A percentile compares a stretch with the other conserved stretches of the same genome.
Conservation (phyloP, 2,797 vertebrate genomes). For the Gouania willdenowi region DNA sequence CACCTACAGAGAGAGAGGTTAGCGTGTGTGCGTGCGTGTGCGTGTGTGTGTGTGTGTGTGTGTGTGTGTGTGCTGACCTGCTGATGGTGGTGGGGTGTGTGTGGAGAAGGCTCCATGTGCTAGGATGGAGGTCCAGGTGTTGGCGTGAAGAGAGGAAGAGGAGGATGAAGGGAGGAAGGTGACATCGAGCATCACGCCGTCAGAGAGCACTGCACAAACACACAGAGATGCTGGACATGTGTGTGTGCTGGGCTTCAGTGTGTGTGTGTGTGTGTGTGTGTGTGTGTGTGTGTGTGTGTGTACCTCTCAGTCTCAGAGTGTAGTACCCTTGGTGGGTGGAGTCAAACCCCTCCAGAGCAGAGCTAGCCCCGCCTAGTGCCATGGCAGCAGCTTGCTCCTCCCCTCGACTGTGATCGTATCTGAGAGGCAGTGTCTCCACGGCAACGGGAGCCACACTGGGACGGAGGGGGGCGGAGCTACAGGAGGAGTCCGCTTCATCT, state of each 20-base stretch:
- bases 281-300: neutral
- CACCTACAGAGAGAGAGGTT: constrained; percentile 39
- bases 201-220: constrained; percentile 37
- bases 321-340: constrained; percentile 45
- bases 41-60: too few species aligned
- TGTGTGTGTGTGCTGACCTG: constrained; percentile 49
- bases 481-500: constrained; percentile 21
- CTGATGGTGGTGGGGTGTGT: constrained; percentile 61
- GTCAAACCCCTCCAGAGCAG: constrained; percentile 9
- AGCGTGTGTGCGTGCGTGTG: neutral
- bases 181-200: constrained; percentile 9
- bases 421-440: constrained; percentile 62
- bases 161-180: constrained; percentile 40
- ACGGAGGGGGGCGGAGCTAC: constrained; percentile 20
- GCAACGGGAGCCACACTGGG: constrained; percentile 21
- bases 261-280: neutral
- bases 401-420: constrained; percentile 48
- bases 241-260: neutral
- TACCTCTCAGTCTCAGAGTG: constrained; percentile 60
- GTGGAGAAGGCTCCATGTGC: constrained; percentile 72
- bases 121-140: constrained; percentile 71
- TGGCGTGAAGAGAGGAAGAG: constrained; percentile 50
- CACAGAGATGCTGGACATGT: neutral
- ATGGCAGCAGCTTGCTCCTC: constrained; percentile 57
- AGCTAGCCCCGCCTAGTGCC: constrained; percentile 39